Percentiles rank a stretch among this genome's conserved stretches.
These are phyloP conservation scores for Acronicta alni DNA, from an alignment of 2,888 invertebrate species.

Conservation along the genomic window DNA sequence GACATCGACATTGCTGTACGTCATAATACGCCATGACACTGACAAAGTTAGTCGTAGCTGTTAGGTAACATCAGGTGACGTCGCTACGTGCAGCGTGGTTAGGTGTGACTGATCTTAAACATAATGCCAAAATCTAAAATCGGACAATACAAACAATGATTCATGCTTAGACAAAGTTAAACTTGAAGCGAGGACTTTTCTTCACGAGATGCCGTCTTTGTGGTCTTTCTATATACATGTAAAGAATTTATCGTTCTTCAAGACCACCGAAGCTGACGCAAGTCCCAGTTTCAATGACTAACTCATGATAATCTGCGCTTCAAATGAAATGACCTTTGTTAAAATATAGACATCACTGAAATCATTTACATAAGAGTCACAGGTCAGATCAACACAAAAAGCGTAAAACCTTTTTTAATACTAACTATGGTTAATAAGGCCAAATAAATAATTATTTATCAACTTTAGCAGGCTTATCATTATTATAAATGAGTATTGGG, in stretches of 20 bases:
- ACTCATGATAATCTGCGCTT: slow-evolving; percentile 60
- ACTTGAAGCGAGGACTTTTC: slow-evolving; percentile 76
- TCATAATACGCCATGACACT: slow-evolving; percentile 65
- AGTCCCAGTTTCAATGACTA: slow-evolving; percentile 73
- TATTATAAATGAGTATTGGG: slow-evolving; percentile 87
- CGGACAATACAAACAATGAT: slow-evolving; percentile 79
- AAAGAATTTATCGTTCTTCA: slow-evolving; percentile 45
- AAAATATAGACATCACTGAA: slow-evolving; percentile 68
- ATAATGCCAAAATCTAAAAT: slow-evolving; percentile 70
- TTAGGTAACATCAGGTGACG: slow-evolving; percentile 74
- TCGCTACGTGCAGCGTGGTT: slow-evolving; percentile 78
- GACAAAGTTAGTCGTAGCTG: slow-evolving; percentile 84
- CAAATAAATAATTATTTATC: slow-evolving; percentile 73
- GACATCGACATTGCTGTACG: slow-evolving; percentile 52
- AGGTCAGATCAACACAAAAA: slow-evolving; percentile 84
- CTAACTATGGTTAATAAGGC: slow-evolving; percentile 83
- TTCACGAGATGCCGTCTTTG: slow-evolving; percentile 55
- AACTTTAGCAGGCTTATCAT: slow-evolving; percentile 82
- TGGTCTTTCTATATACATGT: slow-evolving; percentile 59
- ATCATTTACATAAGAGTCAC: slow-evolving; percentile 75
- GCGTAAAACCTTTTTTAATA: slow-evolving; percentile 75
- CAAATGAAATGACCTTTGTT: slow-evolving; percentile 59
- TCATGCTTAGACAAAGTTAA: slow-evolving; percentile 80
- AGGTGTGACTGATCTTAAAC: slow-evolving; percentile 70
- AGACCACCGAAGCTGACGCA: slow-evolving; percentile 66